Conservation (phyloP, 2,113 vertebrate species). For the Struthio camelus region DNA sequence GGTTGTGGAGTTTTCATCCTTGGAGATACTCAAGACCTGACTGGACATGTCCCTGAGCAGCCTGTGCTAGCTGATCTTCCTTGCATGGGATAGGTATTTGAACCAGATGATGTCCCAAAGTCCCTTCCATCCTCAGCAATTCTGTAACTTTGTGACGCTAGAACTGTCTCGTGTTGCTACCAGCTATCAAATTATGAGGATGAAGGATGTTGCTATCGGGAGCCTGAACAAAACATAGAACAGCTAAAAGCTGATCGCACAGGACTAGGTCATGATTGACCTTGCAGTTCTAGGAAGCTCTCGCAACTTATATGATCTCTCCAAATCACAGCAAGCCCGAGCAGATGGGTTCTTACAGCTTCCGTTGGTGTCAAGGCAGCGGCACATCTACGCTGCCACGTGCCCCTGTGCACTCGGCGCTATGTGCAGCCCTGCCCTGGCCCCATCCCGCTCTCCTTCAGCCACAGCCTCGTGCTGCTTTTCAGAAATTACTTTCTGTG, state of each 20-base stretch:
- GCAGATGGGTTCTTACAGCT: neutral
- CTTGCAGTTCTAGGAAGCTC: neutral
- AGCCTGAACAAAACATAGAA: neutral
- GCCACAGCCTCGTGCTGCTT: neutral
- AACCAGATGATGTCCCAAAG: too few relatives aligned
- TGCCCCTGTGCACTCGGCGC: neutral
- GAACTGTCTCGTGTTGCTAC: neutral
- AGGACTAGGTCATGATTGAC: rapidly evolving
- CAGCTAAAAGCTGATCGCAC: neutral
- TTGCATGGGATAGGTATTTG: too few relatives aligned
- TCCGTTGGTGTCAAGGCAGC: neutral
- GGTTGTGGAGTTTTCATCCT: too few relatives aligned
- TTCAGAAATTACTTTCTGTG: neutral
- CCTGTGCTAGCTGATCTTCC: too few relatives aligned
- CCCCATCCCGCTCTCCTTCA: neutral
- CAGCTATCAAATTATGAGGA: neutral
- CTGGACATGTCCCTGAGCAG: too few relatives aligned
- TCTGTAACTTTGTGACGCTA: too few relatives aligned
- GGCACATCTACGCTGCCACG: neutral
- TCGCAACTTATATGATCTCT: neutral
- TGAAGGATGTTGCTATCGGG: neutral
- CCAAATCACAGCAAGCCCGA: neutral
- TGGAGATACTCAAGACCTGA: too few relatives aligned
- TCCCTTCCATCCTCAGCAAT: too few relatives aligned
- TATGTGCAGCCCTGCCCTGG: neutral